phyloP scores from a whole-genome alignment of 2,113 vertebrate species.

The Uria lomvia region DNA sequence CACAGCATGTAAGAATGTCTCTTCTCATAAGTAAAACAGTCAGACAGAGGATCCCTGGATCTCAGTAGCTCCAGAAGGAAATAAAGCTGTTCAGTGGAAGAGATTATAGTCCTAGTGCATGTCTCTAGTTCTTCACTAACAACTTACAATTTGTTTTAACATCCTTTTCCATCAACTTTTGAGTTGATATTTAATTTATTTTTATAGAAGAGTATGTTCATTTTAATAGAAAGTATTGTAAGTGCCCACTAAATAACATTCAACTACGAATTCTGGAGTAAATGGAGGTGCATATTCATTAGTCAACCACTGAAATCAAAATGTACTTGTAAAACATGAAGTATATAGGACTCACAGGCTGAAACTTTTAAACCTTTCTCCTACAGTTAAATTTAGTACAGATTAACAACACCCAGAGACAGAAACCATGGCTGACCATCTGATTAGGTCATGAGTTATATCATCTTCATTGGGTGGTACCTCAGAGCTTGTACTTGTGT shows the following conservation, averaged over 20 bases:
- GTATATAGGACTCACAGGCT: background rate
- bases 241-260: background rate
- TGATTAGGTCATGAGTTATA: background rate
- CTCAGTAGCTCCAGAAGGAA: background rate
- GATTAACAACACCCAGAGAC: background rate
- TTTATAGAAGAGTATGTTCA: background rate
- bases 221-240: background rate
- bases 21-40: background rate
- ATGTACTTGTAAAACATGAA: background rate
- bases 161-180: background rate
- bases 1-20: background rate
- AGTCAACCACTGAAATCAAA: background rate
- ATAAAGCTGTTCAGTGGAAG: background rate
- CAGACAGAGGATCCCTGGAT: background rate
- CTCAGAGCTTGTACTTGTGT: background rate
- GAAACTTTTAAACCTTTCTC: background rate
- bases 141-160: background rate
- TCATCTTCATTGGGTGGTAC: background rate
- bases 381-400: background rate
- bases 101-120: background rate
- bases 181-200: background rate
- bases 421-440: background rate
- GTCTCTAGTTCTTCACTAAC: background rate
- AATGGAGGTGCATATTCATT: background rate
- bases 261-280: background rate